Conservation (phyloP, 1,140 invertebrate species). For the Varroa destructor region DNA sequence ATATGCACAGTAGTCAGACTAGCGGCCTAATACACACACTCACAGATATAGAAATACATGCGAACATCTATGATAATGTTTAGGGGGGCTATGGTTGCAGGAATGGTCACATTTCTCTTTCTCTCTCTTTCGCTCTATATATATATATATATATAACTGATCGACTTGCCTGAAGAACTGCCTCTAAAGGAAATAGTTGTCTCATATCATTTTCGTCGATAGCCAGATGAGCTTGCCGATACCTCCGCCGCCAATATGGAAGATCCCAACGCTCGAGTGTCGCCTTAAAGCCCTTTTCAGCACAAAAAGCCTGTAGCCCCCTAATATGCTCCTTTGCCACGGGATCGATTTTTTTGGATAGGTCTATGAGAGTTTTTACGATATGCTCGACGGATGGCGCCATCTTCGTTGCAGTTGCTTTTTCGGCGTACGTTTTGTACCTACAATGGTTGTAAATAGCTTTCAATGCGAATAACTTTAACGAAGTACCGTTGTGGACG, state of each 20-base stretch:
- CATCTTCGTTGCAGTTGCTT: slow-evolving; percentile 92
- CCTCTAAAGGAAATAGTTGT: slow-evolving; percentile 67
- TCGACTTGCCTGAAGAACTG: slow-evolving; percentile 44
- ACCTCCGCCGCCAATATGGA: slow-evolving; percentile 64
- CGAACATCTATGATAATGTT: no score
- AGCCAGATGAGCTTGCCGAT: slow-evolving; percentile 33
- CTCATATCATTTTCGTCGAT: slow-evolving; percentile 55
- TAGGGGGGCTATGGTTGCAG: no score
- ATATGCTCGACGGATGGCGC: slow-evolving; percentile 66
- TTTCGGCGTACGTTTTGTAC: slow-evolving; percentile 59
- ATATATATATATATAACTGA: no score
- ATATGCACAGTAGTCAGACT: no score
- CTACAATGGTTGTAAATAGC: slow-evolving; percentile 52
- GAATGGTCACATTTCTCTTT: no score
- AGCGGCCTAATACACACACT: no score
- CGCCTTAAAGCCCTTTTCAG: slow-evolving; percentile 54
- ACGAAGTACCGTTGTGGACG: no score
- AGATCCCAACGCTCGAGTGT: slow-evolving; percentile 67
- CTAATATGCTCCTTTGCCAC: slow-evolving; percentile 61
- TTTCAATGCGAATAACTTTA: no score
- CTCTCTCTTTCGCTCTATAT: no score
- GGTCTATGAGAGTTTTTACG: slow-evolving; percentile 49
- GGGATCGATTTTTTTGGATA: slow-evolving; percentile 43
- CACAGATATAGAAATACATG: no score
- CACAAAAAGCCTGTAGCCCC: slow-evolving; percentile 58